phyloP scores from a whole-genome alignment of 2,113 vertebrate genomes.

The Centropus bengalensis region DNA sequence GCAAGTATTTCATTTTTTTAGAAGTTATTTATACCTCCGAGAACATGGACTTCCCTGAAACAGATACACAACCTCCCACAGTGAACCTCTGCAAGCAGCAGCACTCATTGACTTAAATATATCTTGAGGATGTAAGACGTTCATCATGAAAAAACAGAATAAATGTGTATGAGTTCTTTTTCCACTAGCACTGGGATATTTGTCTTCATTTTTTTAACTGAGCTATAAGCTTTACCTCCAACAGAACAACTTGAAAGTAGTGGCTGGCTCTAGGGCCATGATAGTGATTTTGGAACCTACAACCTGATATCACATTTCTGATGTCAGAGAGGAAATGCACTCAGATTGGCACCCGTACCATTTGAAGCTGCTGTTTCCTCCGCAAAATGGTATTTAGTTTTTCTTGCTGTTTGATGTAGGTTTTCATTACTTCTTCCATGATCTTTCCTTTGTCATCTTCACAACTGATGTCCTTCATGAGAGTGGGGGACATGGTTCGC shows the following conservation, averaged over 20 bases:
- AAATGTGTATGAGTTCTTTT: background rate
- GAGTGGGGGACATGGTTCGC: slow-evolving; percentile 76
- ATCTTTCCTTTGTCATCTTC: slow-evolving; percentile 96
- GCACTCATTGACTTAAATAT: background rate
- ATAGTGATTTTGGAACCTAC: too few relatives aligned
- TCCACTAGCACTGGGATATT: background rate
- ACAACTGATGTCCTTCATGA: slow-evolving; percentile 75
- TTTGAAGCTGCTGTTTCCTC: slow-evolving; percentile 93
- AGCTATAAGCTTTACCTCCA: background rate
- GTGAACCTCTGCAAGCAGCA: background rate
- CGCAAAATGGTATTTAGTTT: slow-evolving; percentile 91
- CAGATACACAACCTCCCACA: background rate
- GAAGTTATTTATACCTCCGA: background rate
- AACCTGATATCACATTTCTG: background rate
- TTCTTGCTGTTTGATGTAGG: slow-evolving; percentile 93
- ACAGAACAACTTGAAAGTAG: background rate
- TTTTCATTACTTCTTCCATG: slow-evolving; percentile 96
- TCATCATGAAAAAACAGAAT: background rate
- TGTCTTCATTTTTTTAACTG: background rate
- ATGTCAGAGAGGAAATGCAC: background rate
- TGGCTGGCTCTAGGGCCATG: background rate
- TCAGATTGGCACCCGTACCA: slow-evolving; percentile 77
- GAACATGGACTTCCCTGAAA: background rate
- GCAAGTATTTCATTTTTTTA: background rate
- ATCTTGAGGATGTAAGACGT: background rate